A percentile compares a stretch with the other conserved stretches of the same genome.
Evolutionary conservation across 2,797 vertebrate genomes (phyloP).

Genomic region (Taeniopygia guttata): DNA sequence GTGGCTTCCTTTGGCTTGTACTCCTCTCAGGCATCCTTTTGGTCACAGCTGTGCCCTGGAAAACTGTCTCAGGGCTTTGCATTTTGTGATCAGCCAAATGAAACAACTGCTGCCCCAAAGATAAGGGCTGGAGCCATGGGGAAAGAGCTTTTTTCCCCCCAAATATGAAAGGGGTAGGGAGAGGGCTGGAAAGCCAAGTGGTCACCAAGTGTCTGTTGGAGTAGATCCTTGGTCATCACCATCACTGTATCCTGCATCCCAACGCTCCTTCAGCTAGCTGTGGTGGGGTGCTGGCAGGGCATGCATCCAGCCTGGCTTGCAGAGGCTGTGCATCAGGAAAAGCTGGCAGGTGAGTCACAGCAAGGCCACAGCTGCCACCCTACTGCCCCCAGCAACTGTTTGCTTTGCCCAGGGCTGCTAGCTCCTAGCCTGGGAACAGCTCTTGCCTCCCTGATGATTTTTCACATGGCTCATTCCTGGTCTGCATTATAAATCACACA

Average conservation of each 20-base stretch:
- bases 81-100: neutral
- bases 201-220: neutral
- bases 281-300: neutral
- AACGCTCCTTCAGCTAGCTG: neutral
- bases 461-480: neutral
- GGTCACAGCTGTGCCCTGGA: neutral
- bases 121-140: neutral
- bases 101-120: neutral
- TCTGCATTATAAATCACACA: neutral
- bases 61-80: neutral
- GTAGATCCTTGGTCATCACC: neutral
- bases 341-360: neutral
- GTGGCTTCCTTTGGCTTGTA: neutral
- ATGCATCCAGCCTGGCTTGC: neutral
- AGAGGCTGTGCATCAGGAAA: neutral
- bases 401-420: neutral
- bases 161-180: neutral
- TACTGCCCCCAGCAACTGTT: neutral
- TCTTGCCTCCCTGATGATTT: neutral
- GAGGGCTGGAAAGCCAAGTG: neutral
- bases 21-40: neutral
- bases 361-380: neutral
- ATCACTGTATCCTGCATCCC: neutral
- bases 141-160: neutral
- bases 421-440: neutral